phyloP scores from a whole-genome alignment of 2,888 invertebrate genomes.

The Limulus polyphemus region DNA sequence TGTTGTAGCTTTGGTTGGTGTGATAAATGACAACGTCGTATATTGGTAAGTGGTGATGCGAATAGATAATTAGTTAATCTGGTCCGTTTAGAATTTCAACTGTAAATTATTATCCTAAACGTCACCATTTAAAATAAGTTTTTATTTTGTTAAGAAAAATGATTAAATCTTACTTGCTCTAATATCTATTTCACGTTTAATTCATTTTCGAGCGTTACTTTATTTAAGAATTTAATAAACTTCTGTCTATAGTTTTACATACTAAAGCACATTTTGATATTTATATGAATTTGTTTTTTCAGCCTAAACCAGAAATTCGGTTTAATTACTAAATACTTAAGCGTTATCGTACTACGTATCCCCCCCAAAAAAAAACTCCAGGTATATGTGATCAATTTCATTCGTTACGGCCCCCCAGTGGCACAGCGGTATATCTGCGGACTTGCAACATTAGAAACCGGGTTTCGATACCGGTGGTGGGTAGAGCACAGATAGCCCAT shows the following conservation, averaged over 20 bases:
- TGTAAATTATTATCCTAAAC: too few relatives aligned
- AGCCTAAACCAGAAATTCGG: neutral
- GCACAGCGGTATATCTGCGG: too few relatives aligned
- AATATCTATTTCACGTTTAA: neutral
- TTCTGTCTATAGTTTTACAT: neutral
- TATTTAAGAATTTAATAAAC: neutral
- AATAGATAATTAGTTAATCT: too few relatives aligned
- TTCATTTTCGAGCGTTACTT: slow-evolving; percentile 1
- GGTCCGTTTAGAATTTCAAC: neutral
- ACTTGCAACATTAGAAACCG: too few relatives aligned
- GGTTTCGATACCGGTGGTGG: too few relatives aligned
- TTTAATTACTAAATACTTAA: neutral
- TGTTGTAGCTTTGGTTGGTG: slow-evolving; percentile 16
- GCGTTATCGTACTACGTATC: neutral
- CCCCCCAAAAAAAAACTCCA: neutral
- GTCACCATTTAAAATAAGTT: too few relatives aligned
- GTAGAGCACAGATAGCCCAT: too few relatives aligned
- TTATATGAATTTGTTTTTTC: neutral
- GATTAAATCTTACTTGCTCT: neutral
- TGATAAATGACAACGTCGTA: slow-evolving; percentile 21
- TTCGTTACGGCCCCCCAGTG: too few relatives aligned
- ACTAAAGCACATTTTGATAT: neutral
- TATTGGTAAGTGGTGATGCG: slow-evolving; percentile 8
- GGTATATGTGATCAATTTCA: neutral
- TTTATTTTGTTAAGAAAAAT: too few relatives aligned